These are phyloP conservation scores for Passer montanus DNA, from an alignment of 2,113 vertebrate genomes.

Conservation along the genomic window DNA sequence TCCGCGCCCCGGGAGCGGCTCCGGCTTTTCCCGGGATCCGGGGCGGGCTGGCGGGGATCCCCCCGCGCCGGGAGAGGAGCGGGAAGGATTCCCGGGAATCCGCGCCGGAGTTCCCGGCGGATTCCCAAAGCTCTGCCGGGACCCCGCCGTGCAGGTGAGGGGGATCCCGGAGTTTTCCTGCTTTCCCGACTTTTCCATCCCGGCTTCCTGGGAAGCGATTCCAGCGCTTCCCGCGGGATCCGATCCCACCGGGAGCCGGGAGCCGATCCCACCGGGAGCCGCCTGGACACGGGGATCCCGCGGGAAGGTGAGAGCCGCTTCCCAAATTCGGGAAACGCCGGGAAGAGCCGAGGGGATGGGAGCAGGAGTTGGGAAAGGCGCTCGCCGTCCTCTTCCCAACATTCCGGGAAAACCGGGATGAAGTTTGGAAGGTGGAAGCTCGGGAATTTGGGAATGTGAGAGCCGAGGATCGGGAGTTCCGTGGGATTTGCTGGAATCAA, in stretches of 20 bases:
- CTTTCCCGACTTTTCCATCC: not conserved
- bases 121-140: not conserved
- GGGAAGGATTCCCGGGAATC: not conserved
- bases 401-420: not conserved
- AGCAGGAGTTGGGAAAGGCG: not conserved
- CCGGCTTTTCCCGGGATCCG: not conserved
- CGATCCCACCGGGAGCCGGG: too few species aligned
- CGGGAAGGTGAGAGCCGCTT: not conserved
- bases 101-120: not conserved
- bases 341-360: not conserved
- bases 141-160: not conserved
- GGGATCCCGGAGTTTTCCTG: not conserved
- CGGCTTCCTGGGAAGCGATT: not conserved
- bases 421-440: too few species aligned
- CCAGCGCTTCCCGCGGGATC: not conserved
- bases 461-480: not conserved
- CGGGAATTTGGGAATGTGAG: not conserved
- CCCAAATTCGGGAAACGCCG: not conserved
- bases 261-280: not conserved
- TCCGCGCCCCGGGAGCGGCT: not conserved
- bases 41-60: not conserved
- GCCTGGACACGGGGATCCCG: not conserved
- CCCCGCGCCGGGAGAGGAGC: not conserved
- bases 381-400: not conserved
- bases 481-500: not conserved